Percentiles rank a stretch among this genome's conserved stretches.
phyloP scores from a whole-genome alignment of 2,888 invertebrate genomes.

The Apotomis betuletana region DNA sequence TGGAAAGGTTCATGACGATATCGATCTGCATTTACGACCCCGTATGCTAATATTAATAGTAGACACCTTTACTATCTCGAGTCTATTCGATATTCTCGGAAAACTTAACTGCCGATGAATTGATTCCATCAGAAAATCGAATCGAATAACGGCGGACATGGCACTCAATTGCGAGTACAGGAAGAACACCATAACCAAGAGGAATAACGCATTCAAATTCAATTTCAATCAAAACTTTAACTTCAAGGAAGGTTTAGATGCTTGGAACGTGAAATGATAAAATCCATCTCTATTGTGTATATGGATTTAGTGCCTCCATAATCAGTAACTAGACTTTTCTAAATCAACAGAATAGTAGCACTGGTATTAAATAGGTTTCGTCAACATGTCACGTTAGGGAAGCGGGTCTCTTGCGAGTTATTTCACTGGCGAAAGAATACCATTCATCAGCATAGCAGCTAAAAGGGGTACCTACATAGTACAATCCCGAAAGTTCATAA shows the following conservation, averaged over 20 bases:
- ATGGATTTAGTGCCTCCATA: too few species aligned
- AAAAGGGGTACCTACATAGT: too few species aligned
- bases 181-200: background rate
- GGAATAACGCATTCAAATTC: background rate
- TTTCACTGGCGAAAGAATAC: too few species aligned
- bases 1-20: background rate
- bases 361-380: too few species aligned
- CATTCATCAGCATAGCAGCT: too few species aligned
- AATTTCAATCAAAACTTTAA: background rate
- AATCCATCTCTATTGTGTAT: too few species aligned
- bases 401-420: too few species aligned
- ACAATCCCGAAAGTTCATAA: too few species aligned
- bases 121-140: slow-evolving; percentile 7
- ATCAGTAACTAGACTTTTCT: too few species aligned
- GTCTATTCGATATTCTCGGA: slow-evolving; percentile 7
- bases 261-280: too few species aligned
- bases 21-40: slow-evolving; percentile 11
- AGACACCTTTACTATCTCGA: slow-evolving; percentile 10
- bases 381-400: too few species aligned
- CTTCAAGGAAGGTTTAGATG: background rate
- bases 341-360: too few species aligned
- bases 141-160: slow-evolving; percentile 11
- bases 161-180: background rate
- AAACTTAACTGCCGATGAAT: slow-evolving; percentile 14
- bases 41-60: slow-evolving; percentile 20